Evolutionary conservation across 1,140 invertebrate genomes (phyloP).

Genomic region (Calliopsis andreniformis): DNA sequence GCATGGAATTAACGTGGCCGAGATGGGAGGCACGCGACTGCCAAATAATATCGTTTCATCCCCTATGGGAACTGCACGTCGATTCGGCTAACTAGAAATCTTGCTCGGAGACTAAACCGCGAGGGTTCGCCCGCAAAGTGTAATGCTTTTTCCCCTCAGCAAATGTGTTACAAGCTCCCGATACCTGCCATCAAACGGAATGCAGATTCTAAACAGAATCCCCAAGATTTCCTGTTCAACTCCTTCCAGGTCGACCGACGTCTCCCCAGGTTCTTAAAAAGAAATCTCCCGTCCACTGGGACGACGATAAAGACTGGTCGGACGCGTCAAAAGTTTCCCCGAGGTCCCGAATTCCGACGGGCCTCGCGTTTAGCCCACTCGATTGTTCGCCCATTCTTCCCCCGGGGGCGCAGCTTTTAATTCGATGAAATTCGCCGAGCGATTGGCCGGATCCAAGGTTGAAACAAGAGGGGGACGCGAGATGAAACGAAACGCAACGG

Average conservation of each 20-base stretch:
- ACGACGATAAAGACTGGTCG: background rate
- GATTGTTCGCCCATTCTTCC: conserved; percentile 3
- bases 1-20: conserved; percentile 67
- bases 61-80: conserved; percentile 46
- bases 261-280: background rate
- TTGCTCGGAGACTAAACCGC: conserved; percentile 47
- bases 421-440: conserved; percentile 54
- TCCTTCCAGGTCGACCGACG: background rate
- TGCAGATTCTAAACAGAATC: no score
- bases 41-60: conserved; percentile 63
- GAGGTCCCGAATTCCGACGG: background rate
- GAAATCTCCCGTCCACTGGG: background rate
- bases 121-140: conserved; percentile 57
- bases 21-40: conserved; percentile 32
- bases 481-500: conserved; percentile 63
- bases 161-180: no score
- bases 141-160: no score
- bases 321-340: background rate
- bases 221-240: no score
- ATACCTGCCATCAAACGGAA: no score
- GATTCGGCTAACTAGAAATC: conserved; percentile 63
- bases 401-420: conserved; percentile 56
- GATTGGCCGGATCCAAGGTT: conserved; percentile 45
- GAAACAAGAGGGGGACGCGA: conserved; percentile 38
- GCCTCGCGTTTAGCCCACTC: background rate